Conservation (phyloP, 2,113 vertebrate genomes). For the Hypomesus transpacificus region DNA sequence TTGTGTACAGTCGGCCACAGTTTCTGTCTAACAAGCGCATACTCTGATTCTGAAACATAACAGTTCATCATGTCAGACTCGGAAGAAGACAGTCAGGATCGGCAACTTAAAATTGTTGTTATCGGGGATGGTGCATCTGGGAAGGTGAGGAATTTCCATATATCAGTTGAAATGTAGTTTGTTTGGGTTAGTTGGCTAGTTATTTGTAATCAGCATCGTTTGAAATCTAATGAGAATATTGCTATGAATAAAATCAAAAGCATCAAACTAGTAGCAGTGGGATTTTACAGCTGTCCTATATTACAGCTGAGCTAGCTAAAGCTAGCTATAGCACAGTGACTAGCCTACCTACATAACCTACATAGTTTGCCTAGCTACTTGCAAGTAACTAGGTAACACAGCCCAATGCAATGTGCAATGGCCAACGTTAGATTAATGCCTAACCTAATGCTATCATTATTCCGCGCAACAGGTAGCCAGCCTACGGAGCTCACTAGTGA, state of each 20-base stretch:
- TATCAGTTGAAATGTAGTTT: too few species aligned
- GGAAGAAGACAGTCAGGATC: slow-evolving; percentile 90
- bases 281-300: neutral
- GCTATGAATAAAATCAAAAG: too few species aligned
- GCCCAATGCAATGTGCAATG: too few species aligned
- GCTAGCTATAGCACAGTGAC: neutral
- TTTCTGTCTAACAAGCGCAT: neutral
- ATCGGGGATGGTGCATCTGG: slow-evolving; percentile 95
- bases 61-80: slow-evolving; percentile 87
- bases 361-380: neutral
- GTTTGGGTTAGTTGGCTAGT: too few species aligned
- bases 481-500: too few species aligned
- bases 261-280: too few species aligned
- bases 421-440: too few species aligned
- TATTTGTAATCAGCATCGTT: too few species aligned
- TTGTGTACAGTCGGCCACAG: neutral
- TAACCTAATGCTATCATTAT: too few species aligned
- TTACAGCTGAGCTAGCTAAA: neutral
- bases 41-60: neutral
- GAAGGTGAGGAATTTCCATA: slow-evolving; percentile 80
- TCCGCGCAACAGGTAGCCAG: too few species aligned
- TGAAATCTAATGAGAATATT: too few species aligned
- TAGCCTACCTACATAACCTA: neutral
- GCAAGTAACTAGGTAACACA: too few species aligned
- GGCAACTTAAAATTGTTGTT: slow-evolving; percentile 91